Conservation (phyloP, 2,888 invertebrate species). For the Priocnemis perturbator region DNA sequence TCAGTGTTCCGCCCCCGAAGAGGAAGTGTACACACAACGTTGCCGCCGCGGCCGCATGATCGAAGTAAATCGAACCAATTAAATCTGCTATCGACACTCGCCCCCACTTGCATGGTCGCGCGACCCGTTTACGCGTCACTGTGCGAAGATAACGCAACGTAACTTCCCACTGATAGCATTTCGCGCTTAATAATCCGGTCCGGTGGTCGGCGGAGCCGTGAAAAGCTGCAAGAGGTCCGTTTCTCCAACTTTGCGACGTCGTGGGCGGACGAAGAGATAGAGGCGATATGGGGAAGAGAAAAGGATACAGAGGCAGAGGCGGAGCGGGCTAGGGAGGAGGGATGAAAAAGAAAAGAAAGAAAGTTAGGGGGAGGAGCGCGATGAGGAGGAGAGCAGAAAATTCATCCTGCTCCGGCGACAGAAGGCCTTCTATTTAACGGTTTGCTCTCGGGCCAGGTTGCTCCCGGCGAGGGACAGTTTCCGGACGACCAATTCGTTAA, state of each 20-base stretch:
- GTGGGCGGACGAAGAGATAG: background rate
- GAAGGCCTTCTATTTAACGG: slow-evolving; percentile 45
- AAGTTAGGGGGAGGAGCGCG: slow-evolving; percentile 15
- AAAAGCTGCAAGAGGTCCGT: too few species aligned
- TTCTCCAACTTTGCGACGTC: too few species aligned
- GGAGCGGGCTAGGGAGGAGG: background rate
- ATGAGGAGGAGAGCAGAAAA: background rate
- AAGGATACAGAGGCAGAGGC: slow-evolving; percentile 1
- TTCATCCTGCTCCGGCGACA: slow-evolving; percentile 29
- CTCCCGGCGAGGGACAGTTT: slow-evolving; percentile 48
- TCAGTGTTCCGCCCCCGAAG: slow-evolving; percentile 8
- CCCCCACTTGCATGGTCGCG: too few species aligned
- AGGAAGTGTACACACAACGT: slow-evolving; percentile 26
- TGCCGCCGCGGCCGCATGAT: slow-evolving; percentile 11
- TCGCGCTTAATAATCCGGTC: too few species aligned
- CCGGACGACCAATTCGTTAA: slow-evolving; percentile 66
- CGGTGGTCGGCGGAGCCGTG: too few species aligned
- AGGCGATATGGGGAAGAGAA: slow-evolving; percentile 21
- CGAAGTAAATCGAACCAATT: slow-evolving; percentile 51
- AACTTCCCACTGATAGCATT: too few species aligned
- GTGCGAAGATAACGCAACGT: too few species aligned
- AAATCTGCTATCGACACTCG: slow-evolving; percentile 38
- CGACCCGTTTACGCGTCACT: too few species aligned
- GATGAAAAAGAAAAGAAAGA: background rate
- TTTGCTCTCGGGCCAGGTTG: slow-evolving; percentile 36